Evolutionary conservation across 2,888 invertebrate genomes (phyloP).

Genomic region (Hemicrepidius hirtus): DNA sequence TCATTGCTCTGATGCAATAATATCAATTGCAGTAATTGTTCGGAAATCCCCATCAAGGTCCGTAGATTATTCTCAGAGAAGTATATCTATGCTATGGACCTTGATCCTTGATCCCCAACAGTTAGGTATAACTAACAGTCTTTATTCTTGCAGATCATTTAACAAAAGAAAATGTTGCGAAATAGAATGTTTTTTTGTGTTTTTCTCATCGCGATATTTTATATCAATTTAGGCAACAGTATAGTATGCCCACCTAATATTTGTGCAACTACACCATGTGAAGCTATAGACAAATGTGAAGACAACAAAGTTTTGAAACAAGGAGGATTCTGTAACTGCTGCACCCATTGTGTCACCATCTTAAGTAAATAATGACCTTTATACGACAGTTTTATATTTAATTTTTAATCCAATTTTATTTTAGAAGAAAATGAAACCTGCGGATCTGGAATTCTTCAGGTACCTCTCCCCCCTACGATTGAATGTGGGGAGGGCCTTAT

Average conservation of each 20-base stretch:
- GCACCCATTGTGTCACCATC: slow-evolving; percentile 4
- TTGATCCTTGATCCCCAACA: too few species aligned
- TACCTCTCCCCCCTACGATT: not conserved
- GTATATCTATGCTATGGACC: too few species aligned
- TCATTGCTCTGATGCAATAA: too few species aligned
- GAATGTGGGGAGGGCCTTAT: slow-evolving; percentile 12
- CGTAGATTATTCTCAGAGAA: too few species aligned
- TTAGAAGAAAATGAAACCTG: slow-evolving; percentile 9
- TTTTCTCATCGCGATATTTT: not conserved
- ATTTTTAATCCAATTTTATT: not conserved
- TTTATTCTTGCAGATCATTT: not conserved
- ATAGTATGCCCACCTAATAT: not conserved
- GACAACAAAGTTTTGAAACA: slow-evolving; percentile 6
- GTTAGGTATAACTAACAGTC: not conserved
- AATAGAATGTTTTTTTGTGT: not conserved
- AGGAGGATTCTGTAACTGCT: slow-evolving; percentile 24
- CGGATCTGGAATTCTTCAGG: not conserved
- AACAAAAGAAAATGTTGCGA: not conserved
- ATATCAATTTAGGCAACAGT: not conserved
- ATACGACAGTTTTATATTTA: not conserved
- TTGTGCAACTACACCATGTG: not conserved
- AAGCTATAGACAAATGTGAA: not conserved
- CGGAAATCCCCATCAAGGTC: too few species aligned
- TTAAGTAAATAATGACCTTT: not conserved
- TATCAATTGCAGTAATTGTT: too few species aligned